These are phyloP conservation scores for Cheilosia urbana DNA, from an alignment of 2,888 invertebrate genomes.

Conservation along the genomic window DNA sequence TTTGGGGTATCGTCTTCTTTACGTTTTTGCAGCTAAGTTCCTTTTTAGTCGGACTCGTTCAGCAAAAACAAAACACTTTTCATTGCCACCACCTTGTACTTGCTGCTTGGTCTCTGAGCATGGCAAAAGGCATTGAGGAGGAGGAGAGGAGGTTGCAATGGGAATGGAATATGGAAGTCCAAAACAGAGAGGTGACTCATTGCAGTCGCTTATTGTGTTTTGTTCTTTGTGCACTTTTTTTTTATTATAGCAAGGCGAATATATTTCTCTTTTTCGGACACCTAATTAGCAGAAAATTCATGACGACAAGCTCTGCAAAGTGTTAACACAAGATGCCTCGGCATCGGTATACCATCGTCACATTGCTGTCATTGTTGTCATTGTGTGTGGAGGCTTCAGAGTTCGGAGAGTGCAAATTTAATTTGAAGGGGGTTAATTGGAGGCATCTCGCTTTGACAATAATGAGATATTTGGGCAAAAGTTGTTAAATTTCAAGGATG, in stretches of 20 bases:
- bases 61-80: conserved; percentile 49
- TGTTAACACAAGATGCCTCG: conserved; percentile 45
- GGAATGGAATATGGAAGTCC: conserved; percentile 4
- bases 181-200: conserved; percentile 44
- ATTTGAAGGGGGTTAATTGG: conserved; percentile 32
- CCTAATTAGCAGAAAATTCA: conserved; percentile 64
- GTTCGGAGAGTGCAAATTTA: not conserved
- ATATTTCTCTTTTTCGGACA: conserved; percentile 37
- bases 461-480: not conserved
- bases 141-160: conserved; percentile 11
- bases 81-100: conserved; percentile 69
- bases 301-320: conserved; percentile 50
- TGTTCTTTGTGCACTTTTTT: conserved; percentile 11
- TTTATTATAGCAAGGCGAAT: not conserved
- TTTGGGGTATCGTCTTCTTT: conserved; percentile 46
- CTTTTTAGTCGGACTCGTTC: conserved; percentile 40
- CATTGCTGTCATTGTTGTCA: not conserved
- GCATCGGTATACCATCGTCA: not conserved
- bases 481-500: conserved; percentile 1
- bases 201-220: conserved; percentile 11
- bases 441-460: conserved; percentile 5
- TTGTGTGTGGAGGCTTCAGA: not conserved
- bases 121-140: conserved; percentile 9
- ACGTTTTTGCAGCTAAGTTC: conserved; percentile 64
- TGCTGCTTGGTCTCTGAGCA: conserved; percentile 39